Evolutionary conservation across 2,888 invertebrate species (phyloP), one percentile per base, ranked within the genome.

Genomic region (Spilosoma lubricipeda): DNA sequence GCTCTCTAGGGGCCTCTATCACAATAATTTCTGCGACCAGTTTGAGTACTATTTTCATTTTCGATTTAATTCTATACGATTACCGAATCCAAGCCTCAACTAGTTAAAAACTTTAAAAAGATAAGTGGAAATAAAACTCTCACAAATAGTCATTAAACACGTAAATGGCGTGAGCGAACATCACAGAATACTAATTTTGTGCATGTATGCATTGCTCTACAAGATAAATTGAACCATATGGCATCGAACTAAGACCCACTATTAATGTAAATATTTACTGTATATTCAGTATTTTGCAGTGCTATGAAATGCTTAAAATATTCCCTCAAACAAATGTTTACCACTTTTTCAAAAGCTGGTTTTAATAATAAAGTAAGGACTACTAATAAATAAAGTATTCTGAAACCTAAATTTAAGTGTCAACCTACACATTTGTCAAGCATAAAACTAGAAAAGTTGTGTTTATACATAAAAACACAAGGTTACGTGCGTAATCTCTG

Each of bases 401-500:
- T 27, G 59, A 13, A n/a, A 3, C 27, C 27, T 7, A 63, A 63
- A 63, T 66, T 11, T 39, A 39, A 66, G 11, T 66, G 23, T 42
- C 2, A 36, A 11, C 11, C 2, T 39, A 42, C 20, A n/a, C 11
- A 66, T 66, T n/a, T 39, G n/a, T 13, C 42, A 66, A 66, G 13
- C 42, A n/a, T 39, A 42, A 11, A 39, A 66, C 11, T 39, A n/a
- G 23, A 66, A 66, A 42, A n/a, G 4, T 67, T 67, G 30, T 45
- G 2, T 67, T 5, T 45, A 5, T 27, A 67, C 67, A 30, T 67
- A 67, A 42, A 9, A 27, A 72, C 67, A 68, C 65, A 70, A 71
- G 15, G 39, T 13, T 72, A 67, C 78, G 72, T 81, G 82, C 70
- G 63, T 42, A 71, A 81, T 82, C 82, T 71, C 72, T 65, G 20